Evolutionary conservation across 1,140 invertebrate species (phyloP).

Genomic region (Melitaea cinxia): DNA sequence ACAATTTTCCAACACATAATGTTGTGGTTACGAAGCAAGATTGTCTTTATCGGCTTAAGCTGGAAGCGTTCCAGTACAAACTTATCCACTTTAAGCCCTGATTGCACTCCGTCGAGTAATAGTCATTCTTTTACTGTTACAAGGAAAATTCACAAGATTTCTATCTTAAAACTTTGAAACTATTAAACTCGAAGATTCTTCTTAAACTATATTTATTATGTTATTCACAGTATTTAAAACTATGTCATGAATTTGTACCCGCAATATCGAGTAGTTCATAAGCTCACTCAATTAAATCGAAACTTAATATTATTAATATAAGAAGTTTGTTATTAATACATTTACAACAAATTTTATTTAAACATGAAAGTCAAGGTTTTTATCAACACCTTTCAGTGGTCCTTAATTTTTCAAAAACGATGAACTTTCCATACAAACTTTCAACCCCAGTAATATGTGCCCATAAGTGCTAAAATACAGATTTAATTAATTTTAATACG

Average conservation of each 20-base stretch:
- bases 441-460: no score
- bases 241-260: neutral
- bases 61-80: constrained; percentile 35
- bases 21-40: constrained; percentile 30
- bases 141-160: constrained; percentile 17
- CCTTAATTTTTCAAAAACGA: no score
- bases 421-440: no score
- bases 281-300: neutral
- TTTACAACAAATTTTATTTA: no score
- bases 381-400: no score
- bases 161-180: constrained; percentile 19
- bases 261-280: neutral
- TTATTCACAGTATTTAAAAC: neutral
- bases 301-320: no score
- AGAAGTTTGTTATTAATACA: no score
- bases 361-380: no score
- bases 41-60: constrained; percentile 26
- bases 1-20: constrained; percentile 19
- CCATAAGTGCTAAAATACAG: no score
- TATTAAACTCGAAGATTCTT: constrained; percentile 19
- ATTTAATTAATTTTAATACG: no score
- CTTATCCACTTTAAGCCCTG: constrained; percentile 34
- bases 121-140: constrained; percentile 22
- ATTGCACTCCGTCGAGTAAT: constrained; percentile 27
- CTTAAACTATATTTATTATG: neutral